phyloP scores from a whole-genome alignment of 2,113 vertebrate genomes.

The Catharus minimus region DNA sequence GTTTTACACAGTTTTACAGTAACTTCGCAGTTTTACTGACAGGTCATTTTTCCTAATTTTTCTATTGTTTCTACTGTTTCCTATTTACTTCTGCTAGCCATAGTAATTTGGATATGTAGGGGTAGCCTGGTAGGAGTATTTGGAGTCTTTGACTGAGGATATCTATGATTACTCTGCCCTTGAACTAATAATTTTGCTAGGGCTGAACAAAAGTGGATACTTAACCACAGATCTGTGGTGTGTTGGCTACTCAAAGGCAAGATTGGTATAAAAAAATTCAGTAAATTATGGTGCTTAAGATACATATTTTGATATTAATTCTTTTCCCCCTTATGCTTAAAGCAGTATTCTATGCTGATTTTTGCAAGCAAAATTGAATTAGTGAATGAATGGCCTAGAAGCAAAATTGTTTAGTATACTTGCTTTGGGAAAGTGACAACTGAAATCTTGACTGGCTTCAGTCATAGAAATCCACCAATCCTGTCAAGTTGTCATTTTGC shows the following conservation, averaged over 20 bases:
- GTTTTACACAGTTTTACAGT: neutral
- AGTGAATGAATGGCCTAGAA: neutral
- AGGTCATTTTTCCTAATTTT: neutral
- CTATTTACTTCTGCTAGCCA: neutral
- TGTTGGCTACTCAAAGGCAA: neutral
- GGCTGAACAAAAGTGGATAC: neutral
- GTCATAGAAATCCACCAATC: neutral
- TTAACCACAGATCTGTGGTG: neutral
- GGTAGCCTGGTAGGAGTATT: neutral
- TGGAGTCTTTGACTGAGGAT: neutral
- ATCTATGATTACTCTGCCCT: neutral
- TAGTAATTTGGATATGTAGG: neutral
- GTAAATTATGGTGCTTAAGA: neutral
- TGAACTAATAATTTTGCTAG: neutral
- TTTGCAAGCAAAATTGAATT: neutral
- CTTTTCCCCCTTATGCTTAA: neutral
- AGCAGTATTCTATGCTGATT: neutral
- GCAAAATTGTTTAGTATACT: neutral
- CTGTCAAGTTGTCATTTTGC: neutral
- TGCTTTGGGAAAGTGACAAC: neutral
- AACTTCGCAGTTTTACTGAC: neutral
- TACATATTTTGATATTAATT: neutral
- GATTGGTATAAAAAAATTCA: neutral
- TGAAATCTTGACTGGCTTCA: slow-evolving; percentile 42
- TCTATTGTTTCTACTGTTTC: neutral